Percentiles rank a stretch among this genome's conserved stretches.
Conservation (phyloP, 2,113 vertebrate species). For the Dasypus novemcinctus region DNA sequence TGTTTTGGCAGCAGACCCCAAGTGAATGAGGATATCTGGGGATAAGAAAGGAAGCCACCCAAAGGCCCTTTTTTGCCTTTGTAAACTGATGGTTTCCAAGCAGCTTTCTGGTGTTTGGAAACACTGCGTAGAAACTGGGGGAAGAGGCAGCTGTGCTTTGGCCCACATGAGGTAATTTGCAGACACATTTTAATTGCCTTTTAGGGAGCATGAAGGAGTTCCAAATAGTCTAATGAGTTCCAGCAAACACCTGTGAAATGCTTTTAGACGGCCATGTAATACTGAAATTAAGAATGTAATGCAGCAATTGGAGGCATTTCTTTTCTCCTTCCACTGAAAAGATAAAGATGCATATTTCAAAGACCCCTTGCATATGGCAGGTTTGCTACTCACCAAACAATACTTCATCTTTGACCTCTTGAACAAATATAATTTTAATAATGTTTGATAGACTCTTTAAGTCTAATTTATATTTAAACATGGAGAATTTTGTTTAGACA, state of each 20-base stretch:
- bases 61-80: conserved; percentile 78
- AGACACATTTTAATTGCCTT: conserved; percentile 90
- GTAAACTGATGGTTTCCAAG: conserved; percentile 85
- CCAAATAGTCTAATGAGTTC: conserved; percentile 89
- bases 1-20: conserved; percentile 69
- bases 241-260: conserved; percentile 90
- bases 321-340: neutral
- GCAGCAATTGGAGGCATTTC: conserved; percentile 69
- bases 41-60: conserved; percentile 76
- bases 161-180: conserved; percentile 87
- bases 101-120: conserved; percentile 82
- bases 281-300: conserved; percentile 84
- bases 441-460: neutral
- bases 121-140: conserved; percentile 78
- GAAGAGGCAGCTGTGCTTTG: conserved; percentile 87
- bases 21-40: conserved; percentile 70
- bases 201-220: conserved; percentile 89
- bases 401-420: neutral
- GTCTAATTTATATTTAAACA: neutral
- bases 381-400: neutral
- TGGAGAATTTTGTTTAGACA: neutral
- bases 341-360: conserved; percentile 27
- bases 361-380: neutral
- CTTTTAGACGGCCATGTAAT: conserved; percentile 86
- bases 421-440: neutral